These are phyloP conservation scores for Onychostoma macrolepis DNA, from an alignment of 2,113 vertebrate genomes.

Conservation along the genomic window DNA sequence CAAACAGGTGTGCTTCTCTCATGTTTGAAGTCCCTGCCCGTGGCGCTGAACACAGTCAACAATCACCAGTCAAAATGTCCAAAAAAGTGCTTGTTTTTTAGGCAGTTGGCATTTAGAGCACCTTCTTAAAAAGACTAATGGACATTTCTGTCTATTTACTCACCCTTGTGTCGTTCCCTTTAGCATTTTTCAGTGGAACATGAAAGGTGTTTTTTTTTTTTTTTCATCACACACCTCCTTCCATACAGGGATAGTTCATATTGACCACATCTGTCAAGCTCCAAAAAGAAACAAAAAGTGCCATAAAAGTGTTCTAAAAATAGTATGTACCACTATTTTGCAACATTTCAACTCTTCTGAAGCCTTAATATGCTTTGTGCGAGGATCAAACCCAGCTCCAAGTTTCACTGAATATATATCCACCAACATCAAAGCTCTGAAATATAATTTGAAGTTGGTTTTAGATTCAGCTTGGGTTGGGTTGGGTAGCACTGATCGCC, in stretches of 20 bases:
- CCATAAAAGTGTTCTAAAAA: neutral
- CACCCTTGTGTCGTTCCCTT: neutral
- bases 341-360: neutral
- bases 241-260: neutral
- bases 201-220: neutral
- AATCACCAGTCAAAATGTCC: constrained; percentile 52
- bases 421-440: neutral
- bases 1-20: constrained; percentile 74
- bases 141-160: constrained; percentile 23
- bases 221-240: neutral
- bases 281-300: neutral
- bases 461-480: neutral
- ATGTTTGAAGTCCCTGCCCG: constrained; percentile 17
- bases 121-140: constrained; percentile 62
- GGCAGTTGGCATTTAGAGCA: constrained; percentile 62
- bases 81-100: constrained; percentile 57
- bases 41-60: constrained; percentile 65
- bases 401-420: neutral
- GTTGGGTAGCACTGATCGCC: neutral
- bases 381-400: neutral
- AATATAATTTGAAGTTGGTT: neutral
- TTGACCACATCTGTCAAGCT: neutral
- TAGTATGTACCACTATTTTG: neutral
- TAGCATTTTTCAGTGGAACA: neutral
- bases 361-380: neutral